A percentile compares a stretch with the other conserved stretches of the same genome.
phyloP scores from a whole-genome alignment of 2,113 vertebrate species.

The Daboia siamensis region DNA sequence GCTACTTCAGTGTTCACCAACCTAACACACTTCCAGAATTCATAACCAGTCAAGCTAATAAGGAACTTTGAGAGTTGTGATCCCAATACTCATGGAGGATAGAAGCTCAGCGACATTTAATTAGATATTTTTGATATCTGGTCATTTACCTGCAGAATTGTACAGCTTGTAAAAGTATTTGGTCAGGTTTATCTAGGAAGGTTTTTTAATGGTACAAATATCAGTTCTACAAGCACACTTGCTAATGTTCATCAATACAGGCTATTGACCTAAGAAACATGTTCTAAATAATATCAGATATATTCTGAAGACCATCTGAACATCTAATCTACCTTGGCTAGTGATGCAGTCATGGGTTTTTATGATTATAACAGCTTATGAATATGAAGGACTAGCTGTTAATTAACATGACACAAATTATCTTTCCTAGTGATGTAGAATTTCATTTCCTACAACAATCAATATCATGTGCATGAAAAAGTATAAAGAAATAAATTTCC shows the following conservation, averaged over 20 bases:
- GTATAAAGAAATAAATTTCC: not conserved
- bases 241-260: not conserved
- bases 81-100: not conserved
- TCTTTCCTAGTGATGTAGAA: not conserved
- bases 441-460: not conserved
- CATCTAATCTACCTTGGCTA: not conserved
- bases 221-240: not conserved
- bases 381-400: not conserved
- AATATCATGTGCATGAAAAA: not conserved
- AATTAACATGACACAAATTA: not conserved
- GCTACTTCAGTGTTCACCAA: not conserved
- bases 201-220: not conserved
- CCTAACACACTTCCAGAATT: not conserved
- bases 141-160: not conserved
- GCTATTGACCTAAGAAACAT: not conserved
- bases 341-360: not conserved
- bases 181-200: not conserved
- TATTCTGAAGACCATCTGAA: not conserved
- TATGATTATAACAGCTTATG: not conserved
- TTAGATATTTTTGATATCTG: not conserved
- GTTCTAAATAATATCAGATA: not conserved
- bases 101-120: not conserved
- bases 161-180: not conserved
- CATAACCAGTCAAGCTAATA: not conserved
- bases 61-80: not conserved